Conservation (phyloP, 30 jellyfish, hydroid and myxozoan species). For the Nemopilema nomurai region DNA sequence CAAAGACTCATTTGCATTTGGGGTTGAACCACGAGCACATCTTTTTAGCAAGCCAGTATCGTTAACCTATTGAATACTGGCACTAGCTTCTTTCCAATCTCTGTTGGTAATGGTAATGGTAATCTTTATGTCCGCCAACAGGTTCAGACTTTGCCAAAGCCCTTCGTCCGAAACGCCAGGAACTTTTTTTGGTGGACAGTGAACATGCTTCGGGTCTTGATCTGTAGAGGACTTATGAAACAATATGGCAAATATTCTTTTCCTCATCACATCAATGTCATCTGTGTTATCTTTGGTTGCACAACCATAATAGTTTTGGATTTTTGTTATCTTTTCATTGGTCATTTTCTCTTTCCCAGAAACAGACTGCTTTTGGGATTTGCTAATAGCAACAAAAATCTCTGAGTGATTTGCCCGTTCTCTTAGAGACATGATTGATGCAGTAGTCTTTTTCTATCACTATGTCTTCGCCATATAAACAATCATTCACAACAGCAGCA, state of each 20-base stretch:
- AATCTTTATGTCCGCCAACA: constrained; percentile 6
- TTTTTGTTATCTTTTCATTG: constrained; percentile 1
- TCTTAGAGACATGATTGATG: too few species aligned
- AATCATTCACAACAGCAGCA: too few species aligned
- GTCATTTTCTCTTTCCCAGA: constrained; percentile 65
- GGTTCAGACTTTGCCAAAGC: constrained; percentile 18
- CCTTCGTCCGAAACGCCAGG: constrained; percentile 38
- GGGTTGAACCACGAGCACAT: constrained; percentile 7
- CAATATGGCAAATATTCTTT: constrained; percentile 33
- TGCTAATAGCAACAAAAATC: too few species aligned
- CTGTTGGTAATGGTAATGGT: constrained; percentile 7
- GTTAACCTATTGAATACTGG: constrained; percentile 22
- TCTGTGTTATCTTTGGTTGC: too few species aligned
- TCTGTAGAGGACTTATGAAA: constrained; percentile 19
- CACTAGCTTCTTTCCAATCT: constrained; percentile 28
- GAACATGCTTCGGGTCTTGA: constrained; percentile 25
- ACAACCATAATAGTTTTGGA: constrained; percentile 31
- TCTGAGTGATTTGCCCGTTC: too few species aligned
- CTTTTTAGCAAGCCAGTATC: constrained; percentile 23
- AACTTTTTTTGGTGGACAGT: constrained; percentile 33
- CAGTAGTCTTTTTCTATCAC: too few species aligned
- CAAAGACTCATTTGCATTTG: constrained; percentile 21
- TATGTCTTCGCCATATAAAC: too few species aligned
- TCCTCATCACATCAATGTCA: too few species aligned
- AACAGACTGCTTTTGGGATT: too few species aligned